Conservation (phyloP, 2,113 vertebrate genomes). For the Actenoides hombroni region DNA sequence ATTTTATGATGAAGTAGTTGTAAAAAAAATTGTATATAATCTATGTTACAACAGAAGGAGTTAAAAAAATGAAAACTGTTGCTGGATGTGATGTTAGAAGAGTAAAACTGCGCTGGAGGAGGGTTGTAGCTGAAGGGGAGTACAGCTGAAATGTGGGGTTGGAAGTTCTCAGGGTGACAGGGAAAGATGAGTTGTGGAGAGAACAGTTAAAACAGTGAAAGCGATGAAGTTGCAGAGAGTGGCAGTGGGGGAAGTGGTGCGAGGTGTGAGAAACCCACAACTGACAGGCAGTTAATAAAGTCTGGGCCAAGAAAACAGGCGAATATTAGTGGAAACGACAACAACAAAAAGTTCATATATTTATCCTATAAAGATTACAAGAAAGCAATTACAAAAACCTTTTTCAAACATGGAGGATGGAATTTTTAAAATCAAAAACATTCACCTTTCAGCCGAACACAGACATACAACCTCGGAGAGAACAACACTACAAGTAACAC, state of each 20-base stretch:
- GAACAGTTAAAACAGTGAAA: too few species aligned
- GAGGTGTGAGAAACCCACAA: too few species aligned
- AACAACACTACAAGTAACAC: not conserved
- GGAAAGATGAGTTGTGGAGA: too few species aligned
- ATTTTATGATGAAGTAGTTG: not conserved
- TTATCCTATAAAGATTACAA: constrained; percentile 41
- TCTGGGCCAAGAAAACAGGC: not conserved
- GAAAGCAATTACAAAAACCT: constrained; percentile 20
- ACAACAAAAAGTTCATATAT: not conserved
- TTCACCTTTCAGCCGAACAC: not conserved
- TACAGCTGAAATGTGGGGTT: not conserved
- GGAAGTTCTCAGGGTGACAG: too few species aligned
- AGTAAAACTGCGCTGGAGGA: not conserved
- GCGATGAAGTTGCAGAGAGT: too few species aligned
- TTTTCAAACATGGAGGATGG: not conserved
- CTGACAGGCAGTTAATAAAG: too few species aligned
- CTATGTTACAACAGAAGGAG: not conserved
- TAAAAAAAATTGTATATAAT: not conserved
- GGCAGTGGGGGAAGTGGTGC: too few species aligned
- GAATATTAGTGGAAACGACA: not conserved
- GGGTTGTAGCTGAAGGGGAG: not conserved
- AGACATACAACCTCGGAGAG: not conserved
- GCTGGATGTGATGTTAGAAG: too few species aligned
- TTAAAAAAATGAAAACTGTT: not conserved
- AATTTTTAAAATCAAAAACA: constrained; percentile 2